Evolutionary conservation across 2,888 invertebrate genomes (phyloP).

Genomic region (Acrocyrtus sp.): DNA sequence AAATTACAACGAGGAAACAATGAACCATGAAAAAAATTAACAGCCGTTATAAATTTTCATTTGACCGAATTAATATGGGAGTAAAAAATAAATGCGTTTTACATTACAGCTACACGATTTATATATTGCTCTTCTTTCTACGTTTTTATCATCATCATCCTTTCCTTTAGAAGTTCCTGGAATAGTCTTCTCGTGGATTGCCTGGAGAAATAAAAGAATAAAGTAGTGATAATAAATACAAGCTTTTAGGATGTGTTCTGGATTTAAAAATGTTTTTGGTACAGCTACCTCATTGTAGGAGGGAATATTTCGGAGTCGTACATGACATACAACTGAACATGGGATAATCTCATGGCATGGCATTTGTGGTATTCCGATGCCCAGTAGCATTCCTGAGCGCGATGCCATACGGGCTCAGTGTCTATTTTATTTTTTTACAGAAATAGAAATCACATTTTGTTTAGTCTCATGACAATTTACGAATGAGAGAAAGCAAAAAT

Average conservation of each 20-base stretch:
- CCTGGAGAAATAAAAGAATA: constrained; percentile 21
- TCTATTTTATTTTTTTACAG: too few species aligned
- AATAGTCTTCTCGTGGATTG: constrained; percentile 45
- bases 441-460: too few species aligned
- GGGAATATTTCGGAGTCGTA: constrained; percentile 80
- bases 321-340: constrained; percentile 78
- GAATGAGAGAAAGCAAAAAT: not conserved
- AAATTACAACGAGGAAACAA: too few species aligned
- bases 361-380: constrained; percentile 89
- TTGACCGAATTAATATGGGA: too few species aligned
- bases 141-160: too few species aligned
- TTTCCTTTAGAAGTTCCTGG: constrained; percentile 49
- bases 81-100: too few species aligned
- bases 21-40: too few species aligned
- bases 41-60: too few species aligned
- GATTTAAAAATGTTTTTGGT: constrained; percentile 1
- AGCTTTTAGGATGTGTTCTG: not conserved
- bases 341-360: constrained; percentile 76
- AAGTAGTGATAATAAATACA: not conserved
- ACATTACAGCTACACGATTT: too few species aligned
- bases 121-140: too few species aligned
- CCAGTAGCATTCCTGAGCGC: constrained; percentile 78
- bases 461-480: too few species aligned
- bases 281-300: constrained; percentile 76
- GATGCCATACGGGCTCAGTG: constrained; percentile 55